These are phyloP conservation scores for Holacanthella duospinosa DNA, from an alignment of 2,888 invertebrate genomes.

Conservation along the genomic window DNA sequence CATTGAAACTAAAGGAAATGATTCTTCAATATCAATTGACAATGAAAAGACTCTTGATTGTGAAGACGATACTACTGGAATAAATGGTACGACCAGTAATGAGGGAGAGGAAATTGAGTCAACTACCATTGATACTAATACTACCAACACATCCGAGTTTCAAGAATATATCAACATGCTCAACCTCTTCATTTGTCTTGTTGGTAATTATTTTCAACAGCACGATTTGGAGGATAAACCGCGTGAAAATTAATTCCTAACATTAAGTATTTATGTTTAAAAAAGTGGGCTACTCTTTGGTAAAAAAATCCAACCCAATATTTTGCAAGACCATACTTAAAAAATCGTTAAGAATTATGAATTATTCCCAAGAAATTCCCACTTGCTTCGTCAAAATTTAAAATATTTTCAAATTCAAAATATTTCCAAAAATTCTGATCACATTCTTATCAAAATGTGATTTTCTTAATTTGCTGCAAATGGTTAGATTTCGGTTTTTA, in stretches of 20 bases:
- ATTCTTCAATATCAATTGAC: background rate
- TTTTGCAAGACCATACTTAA: too few species aligned
- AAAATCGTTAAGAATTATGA: too few species aligned
- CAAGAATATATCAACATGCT: slow-evolving; percentile 24
- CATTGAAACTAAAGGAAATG: background rate
- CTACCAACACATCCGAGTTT: too few species aligned
- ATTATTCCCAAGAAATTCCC: too few species aligned
- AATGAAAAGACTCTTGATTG: background rate
- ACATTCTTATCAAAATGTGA: too few species aligned
- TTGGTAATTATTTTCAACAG: slow-evolving; percentile 31
- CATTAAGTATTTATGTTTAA: background rate
- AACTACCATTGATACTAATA: too few species aligned
- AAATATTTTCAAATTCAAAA: too few species aligned
- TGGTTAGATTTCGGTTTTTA: background rate
- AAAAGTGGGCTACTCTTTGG: too few species aligned
- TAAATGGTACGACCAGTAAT: background rate
- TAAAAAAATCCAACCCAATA: too few species aligned
- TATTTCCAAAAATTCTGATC: too few species aligned
- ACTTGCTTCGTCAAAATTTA: too few species aligned
- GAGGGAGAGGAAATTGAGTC: slow-evolving; percentile 8
- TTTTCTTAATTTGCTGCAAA: too few species aligned
- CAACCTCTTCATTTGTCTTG: slow-evolving; percentile 31
- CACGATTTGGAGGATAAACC: slow-evolving; percentile 24
- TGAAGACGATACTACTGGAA: background rate
- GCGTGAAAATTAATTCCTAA: background rate